Base-by-base conservation (phyloP, 2,888 invertebrate species). In the Tholera decimalis region DNA sequence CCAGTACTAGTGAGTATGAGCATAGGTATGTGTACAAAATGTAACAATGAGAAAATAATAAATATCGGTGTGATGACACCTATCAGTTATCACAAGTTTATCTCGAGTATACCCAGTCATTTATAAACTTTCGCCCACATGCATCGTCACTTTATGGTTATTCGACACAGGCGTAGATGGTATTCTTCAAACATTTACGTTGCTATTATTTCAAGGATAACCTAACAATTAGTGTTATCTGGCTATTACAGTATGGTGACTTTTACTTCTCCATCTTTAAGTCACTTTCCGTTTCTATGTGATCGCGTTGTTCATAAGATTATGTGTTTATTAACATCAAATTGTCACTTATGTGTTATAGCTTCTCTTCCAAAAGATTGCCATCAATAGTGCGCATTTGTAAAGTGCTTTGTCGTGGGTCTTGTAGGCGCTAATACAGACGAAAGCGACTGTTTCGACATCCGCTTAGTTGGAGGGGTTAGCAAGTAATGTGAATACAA, bases 41-140 rank as follows among this genome's bases (percentile, higher is more conserved):
- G 20, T 24, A 41, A 62, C 35, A 44, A 62, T 63, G 37, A 57
- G 24, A 57, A 67, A 55, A 47, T 20, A 44, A 73, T 18, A 43
- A 46, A 53, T 50, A 44, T 37, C n/a, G 50, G 44, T 56, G 26
- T 54, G 47, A 43, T 62, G 54, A 41, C 30, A 55, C 50, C 56
- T 56, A 59, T 68, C 70, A 70, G 56, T 69, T 69, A 75, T 73
- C 73, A 55, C 11, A 57, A 41, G 49, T 73, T 73, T 74, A 74
- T 73, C 76, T 75, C 51, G 55, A 75, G 43, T 69, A 62, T 58
- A 74, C 75, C 61, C 55, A 75, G 63, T 64, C 53, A 54, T 67
- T 64, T 54, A 56, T 68, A 74, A 56, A 75, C 58, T 55, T 46
- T 70, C 53, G 54, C 63, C 59, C 60, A 74, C 73, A 70, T 61